phyloP scores from a whole-genome alignment of 2,113 vertebrate species.

The Melanocharis versteri region DNA sequence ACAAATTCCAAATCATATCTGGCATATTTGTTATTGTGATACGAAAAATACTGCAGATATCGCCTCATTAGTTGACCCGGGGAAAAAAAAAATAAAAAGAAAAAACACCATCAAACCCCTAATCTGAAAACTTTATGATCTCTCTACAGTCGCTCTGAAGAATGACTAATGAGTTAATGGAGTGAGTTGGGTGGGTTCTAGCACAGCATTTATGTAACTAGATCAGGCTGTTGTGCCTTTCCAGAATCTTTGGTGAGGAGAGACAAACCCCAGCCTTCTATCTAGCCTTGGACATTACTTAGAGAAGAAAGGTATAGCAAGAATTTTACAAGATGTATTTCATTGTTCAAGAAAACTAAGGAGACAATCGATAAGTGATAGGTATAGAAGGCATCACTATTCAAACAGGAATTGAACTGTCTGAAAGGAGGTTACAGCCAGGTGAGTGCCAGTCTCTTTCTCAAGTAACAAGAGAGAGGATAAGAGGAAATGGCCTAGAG shows the following conservation, averaged over 20 bases:
- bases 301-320: not conserved
- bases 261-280: not conserved
- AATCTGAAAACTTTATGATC: not conserved
- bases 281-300: not conserved
- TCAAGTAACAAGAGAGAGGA: not conserved
- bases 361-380: not conserved
- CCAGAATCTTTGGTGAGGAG: not conserved
- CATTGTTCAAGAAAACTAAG: not conserved
- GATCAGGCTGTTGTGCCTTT: not conserved
- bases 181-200: not conserved
- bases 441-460: not conserved
- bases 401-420: not conserved
- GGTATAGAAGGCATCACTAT: not conserved
- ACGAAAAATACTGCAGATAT: not conserved
- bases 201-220: not conserved
- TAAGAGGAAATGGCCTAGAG: not conserved
- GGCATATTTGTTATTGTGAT: not conserved
- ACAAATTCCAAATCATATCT: not conserved
- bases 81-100: fast-evolving
- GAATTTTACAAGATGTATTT: not conserved
- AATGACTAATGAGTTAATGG: not conserved
- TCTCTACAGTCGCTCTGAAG: fast-evolving
- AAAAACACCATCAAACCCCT: fast-evolving
- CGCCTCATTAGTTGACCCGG: not conserved
- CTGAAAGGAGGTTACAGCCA: not conserved